Evolutionary conservation across 2,113 vertebrate genomes (phyloP).

Genomic region (Melospiza melodia): DNA sequence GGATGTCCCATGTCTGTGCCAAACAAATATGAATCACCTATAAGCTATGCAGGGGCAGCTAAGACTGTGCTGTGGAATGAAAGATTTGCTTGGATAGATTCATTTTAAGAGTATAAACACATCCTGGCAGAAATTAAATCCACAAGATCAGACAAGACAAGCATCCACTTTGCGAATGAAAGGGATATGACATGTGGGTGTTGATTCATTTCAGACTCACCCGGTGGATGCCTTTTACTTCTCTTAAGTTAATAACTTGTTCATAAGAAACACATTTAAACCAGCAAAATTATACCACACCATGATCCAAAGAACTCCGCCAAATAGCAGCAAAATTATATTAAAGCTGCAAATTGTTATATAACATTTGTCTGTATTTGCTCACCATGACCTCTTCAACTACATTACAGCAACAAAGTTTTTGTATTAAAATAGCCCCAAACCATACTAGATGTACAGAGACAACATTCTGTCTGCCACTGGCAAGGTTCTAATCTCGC

Average conservation of each 20-base stretch:
- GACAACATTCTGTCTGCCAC: background rate
- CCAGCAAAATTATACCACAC: background rate
- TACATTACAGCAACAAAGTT: background rate
- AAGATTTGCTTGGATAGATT: background rate
- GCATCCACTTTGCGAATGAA: constrained; percentile 18
- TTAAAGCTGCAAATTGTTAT: constrained; percentile 11
- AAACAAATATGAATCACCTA: background rate
- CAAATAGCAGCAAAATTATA: background rate
- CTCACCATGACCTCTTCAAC: constrained; percentile 13
- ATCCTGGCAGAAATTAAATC: constrained; percentile 38
- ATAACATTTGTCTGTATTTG: background rate
- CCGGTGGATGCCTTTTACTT: background rate
- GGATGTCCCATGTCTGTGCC: background rate
- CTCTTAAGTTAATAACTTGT: background rate
- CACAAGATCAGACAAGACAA: background rate
- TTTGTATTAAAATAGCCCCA: background rate
- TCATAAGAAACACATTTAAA: constrained; percentile 23
- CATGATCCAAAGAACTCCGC: background rate
- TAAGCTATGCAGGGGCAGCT: background rate
- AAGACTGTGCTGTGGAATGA: background rate
- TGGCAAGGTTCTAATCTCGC: constrained; percentile 29
- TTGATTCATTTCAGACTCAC: constrained; percentile 10
- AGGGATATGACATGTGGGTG: background rate
- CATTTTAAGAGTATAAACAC: background rate
- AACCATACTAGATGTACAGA: background rate